Percentiles rank a stretch among this genome's conserved stretches.
Evolutionary conservation across 2,113 vertebrate genomes (phyloP).

Genomic region (Mionectes macconnelli): DNA sequence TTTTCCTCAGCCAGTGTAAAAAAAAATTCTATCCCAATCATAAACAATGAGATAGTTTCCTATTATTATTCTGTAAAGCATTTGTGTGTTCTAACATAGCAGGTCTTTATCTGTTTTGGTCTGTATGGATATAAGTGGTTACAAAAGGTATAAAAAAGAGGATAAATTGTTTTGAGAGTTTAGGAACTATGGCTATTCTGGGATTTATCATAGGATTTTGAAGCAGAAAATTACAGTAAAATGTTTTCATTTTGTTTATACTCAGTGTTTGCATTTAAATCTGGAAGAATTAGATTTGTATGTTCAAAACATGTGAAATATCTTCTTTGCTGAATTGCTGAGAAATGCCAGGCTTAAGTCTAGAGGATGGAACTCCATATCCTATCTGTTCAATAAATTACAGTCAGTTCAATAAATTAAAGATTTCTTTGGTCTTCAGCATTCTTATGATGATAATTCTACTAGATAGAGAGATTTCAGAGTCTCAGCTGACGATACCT

Average conservation of each 20-base stretch:
- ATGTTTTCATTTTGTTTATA: background rate
- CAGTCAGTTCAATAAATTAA: background rate
- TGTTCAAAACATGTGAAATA: background rate
- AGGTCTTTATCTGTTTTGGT: background rate
- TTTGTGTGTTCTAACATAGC: background rate
- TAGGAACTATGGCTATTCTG: background rate
- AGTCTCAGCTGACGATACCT: background rate
- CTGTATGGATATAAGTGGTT: background rate
- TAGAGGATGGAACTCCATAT: background rate
- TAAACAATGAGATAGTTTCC: background rate
- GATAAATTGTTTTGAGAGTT: background rate
- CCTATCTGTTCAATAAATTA: background rate
- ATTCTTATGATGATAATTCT: background rate
- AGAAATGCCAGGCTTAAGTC: background rate
- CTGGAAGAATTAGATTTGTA: background rate
- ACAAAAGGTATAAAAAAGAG: background rate
- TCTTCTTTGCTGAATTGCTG: background rate
- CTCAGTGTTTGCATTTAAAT: background rate
- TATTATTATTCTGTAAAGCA: background rate
- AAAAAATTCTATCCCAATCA: background rate
- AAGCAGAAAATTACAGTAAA: background rate
- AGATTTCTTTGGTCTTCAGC: background rate
- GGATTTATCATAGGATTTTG: background rate
- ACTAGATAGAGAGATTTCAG: background rate
- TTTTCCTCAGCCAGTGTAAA: background rate